Conservation (phyloP, 2,113 vertebrate genomes). For the Microtus montanus region DNA sequence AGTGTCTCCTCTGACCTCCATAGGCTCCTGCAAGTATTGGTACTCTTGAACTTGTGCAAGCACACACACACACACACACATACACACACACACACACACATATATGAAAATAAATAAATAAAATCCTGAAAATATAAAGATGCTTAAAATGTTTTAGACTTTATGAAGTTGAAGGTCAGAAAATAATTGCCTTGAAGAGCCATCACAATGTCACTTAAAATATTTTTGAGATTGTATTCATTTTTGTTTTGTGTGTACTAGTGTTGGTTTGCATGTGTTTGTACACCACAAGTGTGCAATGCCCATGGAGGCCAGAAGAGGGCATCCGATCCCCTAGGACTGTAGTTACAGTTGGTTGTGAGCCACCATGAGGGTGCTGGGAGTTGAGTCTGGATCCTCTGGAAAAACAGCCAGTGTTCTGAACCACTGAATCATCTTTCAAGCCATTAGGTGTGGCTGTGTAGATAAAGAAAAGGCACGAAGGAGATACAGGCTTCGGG, state of each 20-base stretch:
- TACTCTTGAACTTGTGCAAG: background rate
- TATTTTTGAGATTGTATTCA: background rate
- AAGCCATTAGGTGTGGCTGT: background rate
- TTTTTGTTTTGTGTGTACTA: background rate
- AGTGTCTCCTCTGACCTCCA: background rate
- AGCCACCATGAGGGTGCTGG: background rate
- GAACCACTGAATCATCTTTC: background rate
- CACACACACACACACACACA: background rate
- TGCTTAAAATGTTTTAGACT: background rate
- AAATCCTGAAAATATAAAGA: slow-evolving; percentile 22
- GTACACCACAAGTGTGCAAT: background rate
- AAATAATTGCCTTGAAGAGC: background rate
- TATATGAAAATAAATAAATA: background rate
- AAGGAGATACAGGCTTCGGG: background rate
- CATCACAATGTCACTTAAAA: background rate
- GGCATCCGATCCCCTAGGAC: background rate
- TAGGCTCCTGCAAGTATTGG: too few species aligned
- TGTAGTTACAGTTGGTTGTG: background rate
- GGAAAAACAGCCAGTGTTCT: background rate
- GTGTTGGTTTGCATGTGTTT: background rate
- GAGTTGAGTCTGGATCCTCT: background rate
- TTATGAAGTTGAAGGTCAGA: background rate
- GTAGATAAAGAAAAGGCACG: background rate
- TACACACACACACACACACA: too few species aligned
- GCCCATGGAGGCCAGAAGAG: background rate